Conservation (phyloP, 2,113 vertebrate species). For the Apistogramma diplotaenia region DNA sequence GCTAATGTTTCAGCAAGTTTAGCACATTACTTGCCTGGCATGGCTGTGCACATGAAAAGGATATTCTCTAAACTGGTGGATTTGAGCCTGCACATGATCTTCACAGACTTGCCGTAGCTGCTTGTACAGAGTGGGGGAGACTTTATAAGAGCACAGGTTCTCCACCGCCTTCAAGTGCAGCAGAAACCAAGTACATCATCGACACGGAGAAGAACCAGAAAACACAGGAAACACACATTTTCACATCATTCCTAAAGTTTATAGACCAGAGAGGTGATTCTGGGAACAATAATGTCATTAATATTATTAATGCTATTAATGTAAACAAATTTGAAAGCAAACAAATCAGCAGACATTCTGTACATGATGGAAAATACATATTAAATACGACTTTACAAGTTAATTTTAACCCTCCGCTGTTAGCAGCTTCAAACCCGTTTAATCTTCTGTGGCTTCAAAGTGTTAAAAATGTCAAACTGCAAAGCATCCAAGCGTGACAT, state of each 20-base stretch:
- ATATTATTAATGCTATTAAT: no score
- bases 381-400: background rate
- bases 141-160: conserved; percentile 99
- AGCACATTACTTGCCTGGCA: background rate
- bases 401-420: background rate
- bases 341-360: background rate
- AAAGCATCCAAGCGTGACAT: background rate
- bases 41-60: conserved; percentile 30
- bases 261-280: background rate
- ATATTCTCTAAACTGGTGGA: conserved; percentile 96
- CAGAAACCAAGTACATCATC: conserved; percentile 23
- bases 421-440: background rate
- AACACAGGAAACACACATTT: background rate
- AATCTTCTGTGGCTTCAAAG: background rate
- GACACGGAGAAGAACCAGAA: background rate
- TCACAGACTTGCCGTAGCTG: conserved; percentile 96
- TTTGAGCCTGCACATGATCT: conserved; percentile 98
- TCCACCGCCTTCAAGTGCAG: conserved; percentile 86
- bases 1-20: background rate
- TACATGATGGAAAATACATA: background rate
- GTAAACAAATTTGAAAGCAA: background rate
- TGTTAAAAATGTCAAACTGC: background rate
- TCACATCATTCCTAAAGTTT: background rate
- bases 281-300: background rate
- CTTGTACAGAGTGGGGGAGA: conserved; percentile 97